Evolutionary conservation across 2,888 invertebrate genomes (phyloP), one percentile per base, ranked within the genome.

Genomic region (Calliopum simillimum): DNA sequence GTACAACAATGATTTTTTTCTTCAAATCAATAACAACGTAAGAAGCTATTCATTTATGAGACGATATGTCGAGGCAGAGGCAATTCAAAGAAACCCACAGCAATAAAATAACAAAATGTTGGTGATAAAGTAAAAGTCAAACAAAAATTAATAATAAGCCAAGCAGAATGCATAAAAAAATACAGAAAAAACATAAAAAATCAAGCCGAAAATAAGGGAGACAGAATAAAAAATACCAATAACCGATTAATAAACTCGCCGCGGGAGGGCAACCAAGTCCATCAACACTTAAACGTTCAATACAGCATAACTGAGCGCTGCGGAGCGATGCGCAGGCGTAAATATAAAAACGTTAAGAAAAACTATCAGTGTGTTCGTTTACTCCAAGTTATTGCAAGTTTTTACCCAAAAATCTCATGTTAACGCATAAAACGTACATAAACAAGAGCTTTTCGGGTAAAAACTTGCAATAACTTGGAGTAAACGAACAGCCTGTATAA

Each of bases 271-370:
- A 16, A 49, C 59, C 67, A 73, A 71, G 73, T 75, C 77, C 77
- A 73, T 77, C 77, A 77, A 77, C 77, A 77, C 77, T 73, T 75
- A 62, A 68, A 70, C 74, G 71, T 33, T 33, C 33, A 33, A 74
- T 68, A 69, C 56, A 51, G 63, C 56, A 25, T 49, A 46, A 23
- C 51, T 41, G 16, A 58, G 14, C 2, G 4, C 19, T 25, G 2
- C 46, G 33, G 23, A 13, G 25, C 55, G 55, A 21, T 11, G 56
- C 41, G 41, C 23, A 61, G 61, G 61, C 61, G 46, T 61, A 61
- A 46, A 43, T 53, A 23, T 4, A 16, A 33, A 33, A 33, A 33
- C 33, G 33, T 33, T 33, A 33, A 33, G 8, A 33, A 33, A 33
- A 33, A 33, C 8, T 6, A n/a, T n/a, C n/a, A n/a, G n/a, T n/a